Conservation (phyloP, 2,113 vertebrate species). For the Numida meleagris region DNA sequence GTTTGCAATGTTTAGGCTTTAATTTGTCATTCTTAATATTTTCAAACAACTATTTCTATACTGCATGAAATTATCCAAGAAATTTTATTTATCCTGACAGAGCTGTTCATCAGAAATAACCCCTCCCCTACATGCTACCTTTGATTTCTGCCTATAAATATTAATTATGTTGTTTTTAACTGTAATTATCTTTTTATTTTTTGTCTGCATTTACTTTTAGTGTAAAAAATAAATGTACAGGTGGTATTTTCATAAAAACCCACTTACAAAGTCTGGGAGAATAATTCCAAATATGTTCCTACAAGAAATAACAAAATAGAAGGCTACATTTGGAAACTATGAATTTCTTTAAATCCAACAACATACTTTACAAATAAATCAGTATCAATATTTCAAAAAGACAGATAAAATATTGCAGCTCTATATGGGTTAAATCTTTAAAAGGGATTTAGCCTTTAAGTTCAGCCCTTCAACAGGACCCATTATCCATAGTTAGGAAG, state of each 20-base stretch:
- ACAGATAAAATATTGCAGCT: neutral
- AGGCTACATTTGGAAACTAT: neutral
- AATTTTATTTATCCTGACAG: conserved; percentile 18
- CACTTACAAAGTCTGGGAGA: neutral
- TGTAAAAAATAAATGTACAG: neutral
- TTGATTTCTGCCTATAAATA: conserved; percentile 30
- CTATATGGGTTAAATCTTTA: neutral
- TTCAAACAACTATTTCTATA: conserved; percentile 40
- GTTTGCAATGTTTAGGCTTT: conserved; percentile 45
- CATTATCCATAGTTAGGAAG: neutral
- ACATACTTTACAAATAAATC: neutral
- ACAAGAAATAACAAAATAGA: neutral
- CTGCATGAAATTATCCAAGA: conserved; percentile 29
- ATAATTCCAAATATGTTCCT: neutral
- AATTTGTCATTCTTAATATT: conserved; percentile 47
- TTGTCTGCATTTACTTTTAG: neutral
- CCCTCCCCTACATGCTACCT: neutral
- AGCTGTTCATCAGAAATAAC: conserved; percentile 18
- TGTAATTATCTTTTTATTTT: neutral
- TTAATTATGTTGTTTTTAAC: neutral
- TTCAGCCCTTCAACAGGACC: neutral
- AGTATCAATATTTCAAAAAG: neutral
- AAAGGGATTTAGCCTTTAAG: neutral
- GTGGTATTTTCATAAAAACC: neutral
- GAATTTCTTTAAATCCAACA: neutral